phyloP scores from a whole-genome alignment of 1,140 invertebrate species.

The Amphibalanus amphitrite region DNA sequence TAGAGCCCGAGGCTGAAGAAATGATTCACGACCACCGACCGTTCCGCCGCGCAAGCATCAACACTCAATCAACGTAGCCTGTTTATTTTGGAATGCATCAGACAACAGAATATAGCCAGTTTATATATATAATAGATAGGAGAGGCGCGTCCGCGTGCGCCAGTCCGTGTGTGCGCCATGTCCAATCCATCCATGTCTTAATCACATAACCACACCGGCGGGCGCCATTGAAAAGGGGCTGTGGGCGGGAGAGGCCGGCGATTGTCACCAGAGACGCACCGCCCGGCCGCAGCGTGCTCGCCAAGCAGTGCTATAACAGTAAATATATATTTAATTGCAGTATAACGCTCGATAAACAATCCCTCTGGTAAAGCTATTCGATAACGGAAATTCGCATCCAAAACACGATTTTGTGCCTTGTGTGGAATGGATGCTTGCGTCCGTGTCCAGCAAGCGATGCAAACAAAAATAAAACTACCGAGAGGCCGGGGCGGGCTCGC shows the following conservation, averaged over 20 bases:
- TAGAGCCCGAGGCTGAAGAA: too few relatives aligned
- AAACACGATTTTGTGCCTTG: background rate
- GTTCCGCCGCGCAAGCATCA: too few relatives aligned
- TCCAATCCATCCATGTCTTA: background rate
- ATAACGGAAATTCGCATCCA: background rate
- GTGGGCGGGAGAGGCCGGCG: too few relatives aligned
- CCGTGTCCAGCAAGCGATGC: background rate
- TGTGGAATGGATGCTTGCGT: background rate
- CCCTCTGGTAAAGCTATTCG: background rate
- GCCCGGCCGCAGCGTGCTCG: too few relatives aligned
- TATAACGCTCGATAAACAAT: constrained; percentile 1
- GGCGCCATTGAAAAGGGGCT: too few relatives aligned
- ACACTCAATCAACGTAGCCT: background rate
- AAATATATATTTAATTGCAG: background rate
- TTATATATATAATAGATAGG: background rate
- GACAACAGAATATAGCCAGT: background rate
- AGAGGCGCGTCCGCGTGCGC: background rate
- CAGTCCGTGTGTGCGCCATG: background rate
- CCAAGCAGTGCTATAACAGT: background rate
- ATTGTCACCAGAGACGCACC: background rate
- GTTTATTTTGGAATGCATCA: constrained; percentile 2
- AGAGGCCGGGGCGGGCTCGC: too few relatives aligned
- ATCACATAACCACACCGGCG: too few relatives aligned
- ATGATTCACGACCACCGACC: too few relatives aligned
- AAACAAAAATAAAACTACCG: background rate